A percentile compares a stretch with the other conserved stretches of the same genome.
Evolutionary conservation across 2,113 vertebrate genomes (phyloP).

Genomic region (Pangasianodon hypophthalmus): DNA sequence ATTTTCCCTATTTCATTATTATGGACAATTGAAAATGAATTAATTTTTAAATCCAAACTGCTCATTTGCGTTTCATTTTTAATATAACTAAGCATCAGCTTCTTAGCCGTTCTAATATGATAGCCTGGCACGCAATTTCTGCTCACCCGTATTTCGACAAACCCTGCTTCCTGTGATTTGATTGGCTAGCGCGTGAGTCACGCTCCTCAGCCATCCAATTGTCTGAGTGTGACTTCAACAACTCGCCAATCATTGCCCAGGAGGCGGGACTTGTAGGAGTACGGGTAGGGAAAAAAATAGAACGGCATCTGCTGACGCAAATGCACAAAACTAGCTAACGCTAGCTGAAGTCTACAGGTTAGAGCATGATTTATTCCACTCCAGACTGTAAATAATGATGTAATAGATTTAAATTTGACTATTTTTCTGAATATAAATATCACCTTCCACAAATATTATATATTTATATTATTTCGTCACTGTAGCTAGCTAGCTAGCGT

Average conservation of each 20-base stretch:
- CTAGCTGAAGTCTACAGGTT: background rate
- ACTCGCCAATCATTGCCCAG: background rate
- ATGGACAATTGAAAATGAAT: background rate
- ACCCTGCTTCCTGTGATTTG: background rate
- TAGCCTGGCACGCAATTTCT: background rate
- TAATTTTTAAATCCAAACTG: background rate
- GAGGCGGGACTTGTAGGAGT: conserved; percentile 2
- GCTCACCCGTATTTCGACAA: background rate
- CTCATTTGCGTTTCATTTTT: background rate
- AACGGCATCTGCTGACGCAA: background rate
- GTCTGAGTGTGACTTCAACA: no score
- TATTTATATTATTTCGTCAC: background rate
- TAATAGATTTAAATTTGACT: no score
- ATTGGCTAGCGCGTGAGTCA: background rate
- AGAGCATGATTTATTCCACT: background rate
- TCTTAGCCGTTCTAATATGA: background rate
- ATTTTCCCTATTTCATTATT: background rate
- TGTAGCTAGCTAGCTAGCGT: background rate
- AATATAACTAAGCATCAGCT: background rate
- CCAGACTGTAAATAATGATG: background rate
- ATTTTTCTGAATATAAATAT: background rate
- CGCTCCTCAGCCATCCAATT: background rate
- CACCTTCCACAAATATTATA: background rate
- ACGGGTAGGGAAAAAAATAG: background rate
- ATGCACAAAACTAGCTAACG: background rate